These are phyloP conservation scores for Pogoniulus pusillus DNA, from an alignment of 2,797 vertebrate species.

Conservation along the genomic window DNA sequence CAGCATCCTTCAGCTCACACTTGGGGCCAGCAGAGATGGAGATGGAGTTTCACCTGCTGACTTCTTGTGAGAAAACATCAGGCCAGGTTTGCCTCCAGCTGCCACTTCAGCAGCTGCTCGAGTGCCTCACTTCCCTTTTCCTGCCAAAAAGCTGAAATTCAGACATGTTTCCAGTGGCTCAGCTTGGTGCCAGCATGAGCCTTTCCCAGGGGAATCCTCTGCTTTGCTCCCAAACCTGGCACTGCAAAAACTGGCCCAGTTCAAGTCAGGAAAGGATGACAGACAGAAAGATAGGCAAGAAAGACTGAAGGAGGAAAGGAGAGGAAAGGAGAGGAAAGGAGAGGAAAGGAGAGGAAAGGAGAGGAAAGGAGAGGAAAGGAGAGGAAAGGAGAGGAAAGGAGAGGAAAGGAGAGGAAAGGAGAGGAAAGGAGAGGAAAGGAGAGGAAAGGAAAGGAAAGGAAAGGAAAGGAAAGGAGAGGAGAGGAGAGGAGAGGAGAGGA, in stretches of 20 bases:
- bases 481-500: too few relatives aligned
- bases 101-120: background rate
- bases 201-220: background rate
- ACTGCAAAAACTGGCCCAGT: background rate
- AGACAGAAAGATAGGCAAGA: too few relatives aligned
- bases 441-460: too few relatives aligned
- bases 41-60: background rate
- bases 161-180: background rate
- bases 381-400: too few relatives aligned
- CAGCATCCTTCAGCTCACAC: background rate
- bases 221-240: background rate
- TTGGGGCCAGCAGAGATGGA: background rate
- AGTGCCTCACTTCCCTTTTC: constrained; percentile 26
- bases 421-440: too few relatives aligned
- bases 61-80: background rate
- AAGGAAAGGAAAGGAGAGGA: too few relatives aligned
- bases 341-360: too few relatives aligned
- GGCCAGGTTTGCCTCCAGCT: background rate
- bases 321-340: too few relatives aligned
- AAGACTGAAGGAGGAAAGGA: too few relatives aligned
- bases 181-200: background rate
- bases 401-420: too few relatives aligned
- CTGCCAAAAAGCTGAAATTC: background rate
- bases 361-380: too few relatives aligned
- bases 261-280: background rate